Evolutionary conservation across 2,113 vertebrate species (phyloP).

Genomic region (Dipodomys stephensi): DNA sequence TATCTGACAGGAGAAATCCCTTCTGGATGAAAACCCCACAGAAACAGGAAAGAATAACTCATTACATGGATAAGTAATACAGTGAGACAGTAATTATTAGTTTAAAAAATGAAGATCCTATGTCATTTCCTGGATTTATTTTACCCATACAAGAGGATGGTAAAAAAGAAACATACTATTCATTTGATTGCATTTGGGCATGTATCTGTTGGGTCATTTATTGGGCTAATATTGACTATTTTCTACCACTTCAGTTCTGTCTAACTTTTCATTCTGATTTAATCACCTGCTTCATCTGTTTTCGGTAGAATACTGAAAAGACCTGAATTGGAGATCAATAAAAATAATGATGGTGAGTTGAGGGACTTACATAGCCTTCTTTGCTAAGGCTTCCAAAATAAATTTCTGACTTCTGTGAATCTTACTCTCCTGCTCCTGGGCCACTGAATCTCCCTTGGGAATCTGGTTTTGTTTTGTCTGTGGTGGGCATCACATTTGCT

Average conservation of each 20-base stretch:
- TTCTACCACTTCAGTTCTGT: background rate
- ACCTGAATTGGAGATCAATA: constrained; percentile 24
- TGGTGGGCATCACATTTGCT: background rate
- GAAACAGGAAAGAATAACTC: background rate
- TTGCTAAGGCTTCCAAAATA: background rate
- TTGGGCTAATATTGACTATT: background rate
- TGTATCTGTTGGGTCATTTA: background rate
- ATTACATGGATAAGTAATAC: background rate
- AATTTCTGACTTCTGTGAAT: constrained; percentile 22
- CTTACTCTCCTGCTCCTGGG: background rate
- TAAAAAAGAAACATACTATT: constrained; percentile 1
- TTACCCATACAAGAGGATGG: background rate
- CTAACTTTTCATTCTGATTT: background rate
- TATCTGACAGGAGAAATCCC: background rate
- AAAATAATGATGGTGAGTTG: background rate
- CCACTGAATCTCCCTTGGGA: background rate
- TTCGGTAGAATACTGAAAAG: constrained; percentile 51
- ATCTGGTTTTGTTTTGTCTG: background rate
- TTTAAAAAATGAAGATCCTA: constrained; percentile 18
- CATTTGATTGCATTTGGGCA: constrained; percentile 3
- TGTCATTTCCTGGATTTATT: background rate
- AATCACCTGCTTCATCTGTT: background rate
- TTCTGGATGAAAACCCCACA: background rate
- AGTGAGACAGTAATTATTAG: constrained; percentile 24
- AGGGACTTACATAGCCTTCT: background rate